Conservation (phyloP, 2,888 invertebrate species). For the Papilio demoleus region DNA sequence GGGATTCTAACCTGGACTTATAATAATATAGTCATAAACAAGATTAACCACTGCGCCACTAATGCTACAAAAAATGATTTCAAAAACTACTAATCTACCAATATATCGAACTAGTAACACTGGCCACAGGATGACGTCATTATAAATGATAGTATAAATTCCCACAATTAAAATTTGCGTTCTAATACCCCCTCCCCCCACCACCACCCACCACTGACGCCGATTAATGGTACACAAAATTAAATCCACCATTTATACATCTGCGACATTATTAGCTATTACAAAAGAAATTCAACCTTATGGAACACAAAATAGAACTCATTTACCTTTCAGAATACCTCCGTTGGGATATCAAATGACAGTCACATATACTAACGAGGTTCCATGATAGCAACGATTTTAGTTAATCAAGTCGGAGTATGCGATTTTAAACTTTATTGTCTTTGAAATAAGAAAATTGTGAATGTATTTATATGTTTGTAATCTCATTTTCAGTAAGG, state of each 20-base stretch:
- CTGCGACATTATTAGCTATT: constrained; percentile 54
- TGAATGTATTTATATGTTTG: constrained; percentile 48
- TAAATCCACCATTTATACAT: constrained; percentile 76
- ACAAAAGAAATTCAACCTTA: constrained; percentile 56
- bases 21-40: too few relatives aligned
- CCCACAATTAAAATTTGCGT: constrained; percentile 67
- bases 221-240: constrained; percentile 78
- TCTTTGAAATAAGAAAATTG: constrained; percentile 46
- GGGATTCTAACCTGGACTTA: too few relatives aligned
- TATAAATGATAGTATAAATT: constrained; percentile 57
- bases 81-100: constrained; percentile 42
- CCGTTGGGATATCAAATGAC: constrained; percentile 73
- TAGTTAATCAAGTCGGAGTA: constrained; percentile 51
- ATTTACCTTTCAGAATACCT: constrained; percentile 53
- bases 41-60: too few relatives aligned
- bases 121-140: constrained; percentile 43
- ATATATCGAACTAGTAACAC: constrained; percentile 49
- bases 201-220: constrained; percentile 67
- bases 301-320: constrained; percentile 48
- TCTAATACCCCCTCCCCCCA: constrained; percentile 63
- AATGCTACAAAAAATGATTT: too few relatives aligned
- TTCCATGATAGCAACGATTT: constrained; percentile 64
- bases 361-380: constrained; percentile 75
- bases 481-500: constrained; percentile 57
- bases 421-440: constrained; percentile 57